A percentile compares a stretch with the other conserved stretches of the same genome.
Conservation (phyloP, 2,113 vertebrate genomes). For the Monopterus albus region DNA sequence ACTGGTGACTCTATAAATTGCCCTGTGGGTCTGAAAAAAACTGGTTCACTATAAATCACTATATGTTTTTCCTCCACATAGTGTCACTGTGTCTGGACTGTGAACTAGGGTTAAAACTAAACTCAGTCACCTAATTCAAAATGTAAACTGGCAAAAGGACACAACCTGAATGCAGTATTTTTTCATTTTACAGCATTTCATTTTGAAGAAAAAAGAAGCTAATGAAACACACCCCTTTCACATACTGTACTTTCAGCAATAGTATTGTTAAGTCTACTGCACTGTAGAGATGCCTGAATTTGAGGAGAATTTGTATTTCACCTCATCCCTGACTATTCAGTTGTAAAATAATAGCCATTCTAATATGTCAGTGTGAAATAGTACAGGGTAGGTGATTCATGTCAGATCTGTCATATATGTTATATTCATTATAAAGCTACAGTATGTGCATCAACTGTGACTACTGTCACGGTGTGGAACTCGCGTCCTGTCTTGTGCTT, state of each 20-base stretch:
- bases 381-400: background rate
- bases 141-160: background rate
- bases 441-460: too few species aligned
- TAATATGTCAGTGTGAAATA: background rate
- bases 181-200: background rate
- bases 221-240: background rate
- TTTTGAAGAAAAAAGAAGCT: background rate
- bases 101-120: background rate
- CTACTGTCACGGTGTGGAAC: too few species aligned
- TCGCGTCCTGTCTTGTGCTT: too few species aligned
- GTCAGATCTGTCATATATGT: background rate
- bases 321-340: background rate
- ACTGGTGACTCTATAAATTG: too few species aligned
- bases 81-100: slow-evolving; percentile 58
- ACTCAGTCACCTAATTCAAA: background rate
- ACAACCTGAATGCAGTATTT: too few species aligned
- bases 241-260: too few species aligned
- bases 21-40: too few species aligned
- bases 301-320: background rate
- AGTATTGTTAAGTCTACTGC: too few species aligned
- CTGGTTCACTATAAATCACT: too few species aligned
- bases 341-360: background rate
- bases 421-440: too few species aligned
- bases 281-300: background rate
- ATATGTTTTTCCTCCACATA: slow-evolving; percentile 52